phyloP scores from a whole-genome alignment of 2,888 invertebrate genomes.

The Melieria crassipennis region DNA sequence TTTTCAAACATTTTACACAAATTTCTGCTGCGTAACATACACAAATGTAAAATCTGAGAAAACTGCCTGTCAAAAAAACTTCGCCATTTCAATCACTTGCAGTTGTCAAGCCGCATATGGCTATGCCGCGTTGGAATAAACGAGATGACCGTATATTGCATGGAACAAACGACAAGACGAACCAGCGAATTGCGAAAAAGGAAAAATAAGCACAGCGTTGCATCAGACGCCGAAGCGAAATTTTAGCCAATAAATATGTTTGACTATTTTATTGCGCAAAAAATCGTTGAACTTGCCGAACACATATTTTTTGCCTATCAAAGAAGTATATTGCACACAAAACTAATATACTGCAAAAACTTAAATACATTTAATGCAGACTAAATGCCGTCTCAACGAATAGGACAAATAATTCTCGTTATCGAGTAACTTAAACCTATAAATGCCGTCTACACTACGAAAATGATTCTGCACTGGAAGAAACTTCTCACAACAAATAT shows the following conservation, averaged over 20 bases:
- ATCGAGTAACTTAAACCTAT: too few relatives aligned
- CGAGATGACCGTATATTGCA: slow-evolving; percentile 22
- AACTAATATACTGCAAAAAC: background rate
- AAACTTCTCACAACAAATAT: too few relatives aligned
- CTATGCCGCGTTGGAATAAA: background rate
- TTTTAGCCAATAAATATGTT: background rate
- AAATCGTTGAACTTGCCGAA: too few relatives aligned
- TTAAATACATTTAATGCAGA: background rate
- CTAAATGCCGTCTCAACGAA: background rate
- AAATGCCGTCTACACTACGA: background rate
- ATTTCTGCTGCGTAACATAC: slow-evolving; percentile 41
- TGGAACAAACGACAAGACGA: background rate
- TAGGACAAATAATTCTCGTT: too few relatives aligned
- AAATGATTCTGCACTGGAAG: background rate
- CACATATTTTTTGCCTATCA: background rate
- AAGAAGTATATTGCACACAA: background rate
- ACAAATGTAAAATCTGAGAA: slow-evolving; percentile 23
- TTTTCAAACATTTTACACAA: slow-evolving; percentile 31
- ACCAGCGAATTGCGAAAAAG: slow-evolving; percentile 9
- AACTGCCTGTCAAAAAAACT: slow-evolving; percentile 42
- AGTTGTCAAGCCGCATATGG: slow-evolving; percentile 25
- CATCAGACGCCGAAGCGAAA: background rate
- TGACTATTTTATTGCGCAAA: too few relatives aligned
- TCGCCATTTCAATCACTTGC: slow-evolving; percentile 42
- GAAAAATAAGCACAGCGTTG: slow-evolving; percentile 1